Percentiles rank a stretch among this genome's conserved stretches.
These are phyloP conservation scores for Tupiocoris notatus DNA, from an alignment of 2,888 invertebrate species.

Conservation along the genomic window DNA sequence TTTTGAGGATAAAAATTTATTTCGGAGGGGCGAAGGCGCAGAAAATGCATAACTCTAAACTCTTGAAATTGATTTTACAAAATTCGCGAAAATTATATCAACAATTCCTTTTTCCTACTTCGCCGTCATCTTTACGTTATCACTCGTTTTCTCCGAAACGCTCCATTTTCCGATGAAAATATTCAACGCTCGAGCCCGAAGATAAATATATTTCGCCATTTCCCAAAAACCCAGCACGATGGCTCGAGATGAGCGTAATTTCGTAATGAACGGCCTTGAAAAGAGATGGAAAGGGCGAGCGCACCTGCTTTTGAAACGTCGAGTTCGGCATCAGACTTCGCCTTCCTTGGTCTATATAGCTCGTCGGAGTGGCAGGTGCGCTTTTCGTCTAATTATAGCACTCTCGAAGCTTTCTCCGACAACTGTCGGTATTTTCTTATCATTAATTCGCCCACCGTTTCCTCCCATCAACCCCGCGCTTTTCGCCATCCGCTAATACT, in stretches of 20 bases:
- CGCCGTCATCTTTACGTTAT: too few species aligned
- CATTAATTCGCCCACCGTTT: constrained; percentile 7
- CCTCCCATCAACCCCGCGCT: not conserved
- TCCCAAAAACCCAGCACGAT: not conserved
- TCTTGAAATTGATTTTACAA: too few species aligned
- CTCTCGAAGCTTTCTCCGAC: not conserved
- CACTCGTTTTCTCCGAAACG: too few species aligned
- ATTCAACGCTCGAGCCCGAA: not conserved
- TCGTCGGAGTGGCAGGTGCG: not conserved
- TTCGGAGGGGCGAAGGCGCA: too few species aligned
- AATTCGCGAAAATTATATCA: too few species aligned
- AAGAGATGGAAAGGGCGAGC: not conserved
- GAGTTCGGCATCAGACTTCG: not conserved
- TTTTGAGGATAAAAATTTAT: too few species aligned
- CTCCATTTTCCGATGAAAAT: not conserved
- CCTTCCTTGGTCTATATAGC: not conserved
- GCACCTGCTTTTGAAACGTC: not conserved
- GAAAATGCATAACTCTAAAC: too few species aligned
- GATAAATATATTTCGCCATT: not conserved
- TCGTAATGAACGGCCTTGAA: not conserved
- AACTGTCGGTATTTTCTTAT: not conserved
- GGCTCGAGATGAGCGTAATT: not conserved
- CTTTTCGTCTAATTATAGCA: not conserved
- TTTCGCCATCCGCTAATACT: too few species aligned
- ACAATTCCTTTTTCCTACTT: too few species aligned